Conservation (phyloP, 2,888 invertebrate genomes). For the Dicyrtoma fusca region DNA sequence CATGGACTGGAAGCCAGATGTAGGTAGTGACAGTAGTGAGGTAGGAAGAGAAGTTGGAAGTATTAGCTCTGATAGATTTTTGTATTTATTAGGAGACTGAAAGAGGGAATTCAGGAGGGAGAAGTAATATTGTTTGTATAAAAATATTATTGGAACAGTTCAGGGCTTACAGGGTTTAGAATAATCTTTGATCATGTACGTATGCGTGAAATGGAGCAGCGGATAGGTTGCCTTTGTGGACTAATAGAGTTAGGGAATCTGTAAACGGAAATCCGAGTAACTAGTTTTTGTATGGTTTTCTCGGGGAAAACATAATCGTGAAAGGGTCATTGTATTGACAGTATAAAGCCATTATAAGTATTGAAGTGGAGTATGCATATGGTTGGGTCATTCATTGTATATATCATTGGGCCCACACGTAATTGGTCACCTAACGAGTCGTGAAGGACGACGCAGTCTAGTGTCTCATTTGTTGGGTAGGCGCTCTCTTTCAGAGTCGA, state of each 20-base stretch:
- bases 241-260: conserved; percentile 18
- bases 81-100: too few species aligned
- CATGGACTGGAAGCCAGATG: not conserved
- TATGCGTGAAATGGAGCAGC: conserved; percentile 4
- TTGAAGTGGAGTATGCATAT: conserved; percentile 30
- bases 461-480: conserved; percentile 26
- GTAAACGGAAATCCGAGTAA: conserved; percentile 18
- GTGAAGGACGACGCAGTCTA: conserved; percentile 50
- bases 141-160: too few species aligned
- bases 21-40: not conserved
- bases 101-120: too few species aligned
- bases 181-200: conserved; percentile 1
- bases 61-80: not conserved
- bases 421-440: conserved; percentile 57
- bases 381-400: conserved; percentile 35
- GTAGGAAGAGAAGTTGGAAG: not conserved
- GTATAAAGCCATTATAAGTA: not conserved
- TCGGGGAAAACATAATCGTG: conserved; percentile 17
- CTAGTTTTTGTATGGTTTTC: conserved; percentile 13
- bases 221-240: conserved; percentile 19
- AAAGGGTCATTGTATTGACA: conserved; percentile 17
- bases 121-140: too few species aligned
- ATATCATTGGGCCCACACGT: conserved; percentile 43
- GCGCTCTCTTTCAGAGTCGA: conserved; percentile 10
- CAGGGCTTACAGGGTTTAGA: too few species aligned